Conservation (phyloP, 2,797 vertebrate genomes). For the Spinus olivaceus region DNA sequence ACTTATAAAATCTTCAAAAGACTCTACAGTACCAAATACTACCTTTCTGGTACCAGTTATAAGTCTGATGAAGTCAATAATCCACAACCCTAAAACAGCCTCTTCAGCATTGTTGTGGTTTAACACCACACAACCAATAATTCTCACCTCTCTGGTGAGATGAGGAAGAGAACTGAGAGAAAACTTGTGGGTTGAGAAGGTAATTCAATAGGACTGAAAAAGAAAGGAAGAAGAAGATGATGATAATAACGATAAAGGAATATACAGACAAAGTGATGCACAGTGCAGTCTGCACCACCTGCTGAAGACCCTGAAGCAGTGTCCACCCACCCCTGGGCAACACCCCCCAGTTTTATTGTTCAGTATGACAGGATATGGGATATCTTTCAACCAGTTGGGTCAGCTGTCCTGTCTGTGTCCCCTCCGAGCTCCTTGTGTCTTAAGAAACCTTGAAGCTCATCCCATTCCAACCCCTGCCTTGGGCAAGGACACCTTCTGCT, state of each 20-base stretch:
- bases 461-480: neutral
- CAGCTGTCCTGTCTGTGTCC: neutral
- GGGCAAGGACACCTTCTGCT: neutral
- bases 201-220: neutral
- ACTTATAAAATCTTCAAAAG: neutral
- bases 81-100: neutral
- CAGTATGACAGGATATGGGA: neutral
- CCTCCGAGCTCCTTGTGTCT: too few relatives aligned
- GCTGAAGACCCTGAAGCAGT: neutral
- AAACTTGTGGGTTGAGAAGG: neutral
- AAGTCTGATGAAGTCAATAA: neutral
- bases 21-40: neutral
- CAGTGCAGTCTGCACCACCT: neutral
- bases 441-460: neutral
- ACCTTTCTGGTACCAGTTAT: neutral
- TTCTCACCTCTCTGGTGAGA: neutral
- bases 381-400: neutral
- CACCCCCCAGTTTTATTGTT: neutral
- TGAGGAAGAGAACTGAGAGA: neutral
- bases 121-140: neutral
- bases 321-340: neutral
- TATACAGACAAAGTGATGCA: neutral
- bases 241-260: neutral
- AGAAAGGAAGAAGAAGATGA: neutral
- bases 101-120: neutral